A percentile compares a stretch with the other conserved stretches of the same genome.
Evolutionary conservation across 2,797 vertebrate species (phyloP).

Genomic region (Mycteria americana): DNA sequence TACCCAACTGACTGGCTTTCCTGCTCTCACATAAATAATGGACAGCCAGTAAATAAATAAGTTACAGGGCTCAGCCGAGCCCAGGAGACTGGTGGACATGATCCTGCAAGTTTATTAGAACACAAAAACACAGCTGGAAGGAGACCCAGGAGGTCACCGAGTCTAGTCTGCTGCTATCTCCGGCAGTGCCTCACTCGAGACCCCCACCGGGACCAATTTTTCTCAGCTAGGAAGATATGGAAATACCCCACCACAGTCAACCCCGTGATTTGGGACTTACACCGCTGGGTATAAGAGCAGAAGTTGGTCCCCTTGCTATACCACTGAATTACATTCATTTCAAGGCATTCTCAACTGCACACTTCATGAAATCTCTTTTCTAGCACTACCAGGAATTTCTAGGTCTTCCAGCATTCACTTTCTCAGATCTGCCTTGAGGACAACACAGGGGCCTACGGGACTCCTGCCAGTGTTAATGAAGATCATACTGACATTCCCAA

Average conservation of each 20-base stretch:
- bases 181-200: neutral
- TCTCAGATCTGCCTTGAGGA: neutral
- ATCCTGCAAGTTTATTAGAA: constrained; percentile 49
- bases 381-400: neutral
- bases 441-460: neutral
- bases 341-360: neutral
- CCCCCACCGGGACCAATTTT: neutral
- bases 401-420: neutral
- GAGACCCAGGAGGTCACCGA: neutral
- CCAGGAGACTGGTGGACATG: constrained; percentile 37
- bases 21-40: constrained; percentile 46
- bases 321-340: neutral
- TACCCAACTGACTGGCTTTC: neutral
- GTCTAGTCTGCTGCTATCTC: neutral
- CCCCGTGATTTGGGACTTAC: neutral
- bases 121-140: constrained; percentile 31
- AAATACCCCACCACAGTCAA: neutral
- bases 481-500: neutral
- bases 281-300: neutral
- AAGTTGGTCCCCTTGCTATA: neutral
- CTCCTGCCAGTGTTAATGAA: neutral
- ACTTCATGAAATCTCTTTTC: neutral
- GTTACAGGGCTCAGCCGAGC: neutral
- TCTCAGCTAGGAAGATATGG: neutral
- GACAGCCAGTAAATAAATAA: constrained; percentile 44